Evolutionary conservation across 2,113 vertebrate species (phyloP).

Genomic region (Nanger granti): DNA sequence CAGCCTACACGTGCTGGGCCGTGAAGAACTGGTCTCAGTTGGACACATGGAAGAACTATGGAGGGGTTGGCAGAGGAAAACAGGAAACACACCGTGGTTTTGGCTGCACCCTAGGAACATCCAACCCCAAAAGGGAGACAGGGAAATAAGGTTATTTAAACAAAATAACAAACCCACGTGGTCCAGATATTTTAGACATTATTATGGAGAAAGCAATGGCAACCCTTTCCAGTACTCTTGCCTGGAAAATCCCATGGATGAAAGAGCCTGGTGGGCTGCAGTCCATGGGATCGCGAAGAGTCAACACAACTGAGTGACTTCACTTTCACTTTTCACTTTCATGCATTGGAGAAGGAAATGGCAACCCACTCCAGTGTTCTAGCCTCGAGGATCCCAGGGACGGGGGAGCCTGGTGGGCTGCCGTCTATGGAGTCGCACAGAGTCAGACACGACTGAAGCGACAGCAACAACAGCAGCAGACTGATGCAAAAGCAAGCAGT

Average conservation of each 20-base stretch:
- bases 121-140: not conserved
- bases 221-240: not conserved
- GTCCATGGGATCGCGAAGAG: fast-evolving
- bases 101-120: not conserved
- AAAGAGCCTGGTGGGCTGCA: not conserved
- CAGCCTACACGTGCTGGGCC: not conserved
- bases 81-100: not conserved
- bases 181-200: conserved; percentile 1
- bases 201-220: not conserved
- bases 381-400: not conserved
- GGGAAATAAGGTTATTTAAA: conserved; percentile 14
- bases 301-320: no score
- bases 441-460: not conserved
- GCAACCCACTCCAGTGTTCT: not conserved
- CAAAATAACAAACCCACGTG: not conserved
- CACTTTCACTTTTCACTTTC: no score
- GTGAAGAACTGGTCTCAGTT: not conserved
- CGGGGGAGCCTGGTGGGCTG: not conserved
- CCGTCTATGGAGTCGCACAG: fast-evolving
- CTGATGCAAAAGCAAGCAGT: not conserved
- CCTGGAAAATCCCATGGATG: not conserved
- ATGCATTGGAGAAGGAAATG: not conserved
- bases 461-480: not conserved
- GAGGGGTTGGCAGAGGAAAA: not conserved
- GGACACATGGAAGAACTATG: not conserved